Conservation (phyloP, 2,113 vertebrate genomes). For the Seriola dumerili region DNA sequence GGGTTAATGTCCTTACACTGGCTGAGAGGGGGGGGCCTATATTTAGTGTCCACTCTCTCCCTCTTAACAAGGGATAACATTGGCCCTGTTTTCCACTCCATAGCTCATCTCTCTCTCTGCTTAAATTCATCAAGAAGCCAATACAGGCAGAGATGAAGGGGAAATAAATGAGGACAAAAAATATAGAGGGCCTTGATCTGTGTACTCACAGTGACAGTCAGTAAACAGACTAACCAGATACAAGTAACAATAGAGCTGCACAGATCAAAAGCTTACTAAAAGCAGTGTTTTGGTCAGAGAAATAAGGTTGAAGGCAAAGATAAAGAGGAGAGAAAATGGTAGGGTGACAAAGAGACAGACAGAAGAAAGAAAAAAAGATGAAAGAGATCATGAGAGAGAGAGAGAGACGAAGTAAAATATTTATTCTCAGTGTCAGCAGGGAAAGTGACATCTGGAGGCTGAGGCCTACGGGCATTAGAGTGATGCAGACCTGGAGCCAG, state of each 20-base stretch:
- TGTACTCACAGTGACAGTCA: neutral
- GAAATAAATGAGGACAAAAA: neutral
- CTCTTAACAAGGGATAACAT: conserved; percentile 76
- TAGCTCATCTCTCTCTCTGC: conserved; percentile 47
- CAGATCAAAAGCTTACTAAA: neutral
- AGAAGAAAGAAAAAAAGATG: neutral
- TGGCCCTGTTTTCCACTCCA: conserved; percentile 49
- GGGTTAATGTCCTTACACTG: conserved; percentile 80
- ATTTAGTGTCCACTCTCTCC: conserved; percentile 79
- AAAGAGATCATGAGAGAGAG: conserved; percentile 22
- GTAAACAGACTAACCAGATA: neutral
- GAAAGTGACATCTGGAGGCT: conserved; percentile 76
- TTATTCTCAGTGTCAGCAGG: conserved; percentile 48
- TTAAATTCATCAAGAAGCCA: conserved; percentile 31
- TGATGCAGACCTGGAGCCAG: conserved; percentile 63
- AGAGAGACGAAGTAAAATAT: conserved; percentile 23
- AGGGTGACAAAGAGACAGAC: neutral
- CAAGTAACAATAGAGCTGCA: neutral
- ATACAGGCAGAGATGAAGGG: neutral
- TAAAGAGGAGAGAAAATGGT: neutral
- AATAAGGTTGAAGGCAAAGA: neutral
- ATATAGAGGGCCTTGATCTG: neutral
- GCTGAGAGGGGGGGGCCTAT: conserved; percentile 72
- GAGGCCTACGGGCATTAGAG: conserved; percentile 52
- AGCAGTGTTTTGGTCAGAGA: neutral